Base-by-base conservation (phyloP, 1,140 invertebrate genomes). In the Drosophila persimilis region DNA sequence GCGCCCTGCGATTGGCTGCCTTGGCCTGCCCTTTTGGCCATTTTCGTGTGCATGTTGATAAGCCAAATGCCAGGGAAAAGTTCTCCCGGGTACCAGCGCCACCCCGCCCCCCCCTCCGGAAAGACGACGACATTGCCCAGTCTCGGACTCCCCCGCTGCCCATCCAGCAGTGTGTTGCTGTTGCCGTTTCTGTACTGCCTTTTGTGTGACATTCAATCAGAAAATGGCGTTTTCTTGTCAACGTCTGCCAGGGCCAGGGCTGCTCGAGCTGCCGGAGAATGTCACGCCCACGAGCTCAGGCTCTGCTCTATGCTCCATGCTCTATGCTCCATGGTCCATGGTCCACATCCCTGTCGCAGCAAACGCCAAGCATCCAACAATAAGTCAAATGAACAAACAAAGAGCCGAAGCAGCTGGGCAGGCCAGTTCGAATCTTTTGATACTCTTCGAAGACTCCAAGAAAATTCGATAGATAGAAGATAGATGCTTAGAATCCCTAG, bases 191-290 rank as follows among this genome's bases (percentile, higher is more conserved):
- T 35, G 31, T 9, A 11, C 26, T 57, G 60, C 53, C 51, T 64
- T 89, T 89, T 85, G 59, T 89, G 69, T 89, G 86, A 89, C 86
- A 89, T 89, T 89, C 86, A 89, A 89, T 89, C 86, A 89, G 70
- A 89, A 81, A 89, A 89, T 89, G 86, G 86, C 86, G 86, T 89
- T 85, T 89, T 86, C 86, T 89, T 89, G 86, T 89, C 86, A 89
- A 89, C 80, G 77, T 85, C 74, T 80, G 85, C 77, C 61, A 85
- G 76, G 65, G 65, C 64, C 66, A 50, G 65, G 43, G 51, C 58
- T 45, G 46, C 41, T 67, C 50, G 39, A 58, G 26, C 60, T 63
- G 58, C 59, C 58, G 59, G 53, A 63, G 55, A 67, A 72, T 63
- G 79, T 72, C 60, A 89, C 77, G 77, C 80, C 80, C 81, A 77